These are phyloP conservation scores for Zapornia atra DNA, from an alignment of 2,113 vertebrate species.

Conservation along the genomic window DNA sequence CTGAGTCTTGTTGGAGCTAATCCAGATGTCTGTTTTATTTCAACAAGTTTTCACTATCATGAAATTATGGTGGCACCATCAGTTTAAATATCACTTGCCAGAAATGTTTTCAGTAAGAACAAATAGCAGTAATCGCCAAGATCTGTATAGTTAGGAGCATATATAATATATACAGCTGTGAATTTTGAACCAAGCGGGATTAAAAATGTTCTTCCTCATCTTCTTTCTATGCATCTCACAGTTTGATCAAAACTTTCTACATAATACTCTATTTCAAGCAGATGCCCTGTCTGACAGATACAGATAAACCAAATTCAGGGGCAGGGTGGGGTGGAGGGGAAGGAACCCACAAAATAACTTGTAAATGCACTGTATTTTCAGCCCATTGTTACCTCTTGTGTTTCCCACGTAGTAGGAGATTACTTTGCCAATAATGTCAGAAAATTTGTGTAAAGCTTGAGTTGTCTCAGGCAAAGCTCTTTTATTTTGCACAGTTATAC, in stretches of 20 bases:
- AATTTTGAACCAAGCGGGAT: background rate
- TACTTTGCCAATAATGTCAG: background rate
- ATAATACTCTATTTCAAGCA: background rate
- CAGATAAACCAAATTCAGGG: background rate
- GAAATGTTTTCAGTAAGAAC: background rate
- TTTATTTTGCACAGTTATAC: background rate
- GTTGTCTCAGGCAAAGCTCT: background rate
- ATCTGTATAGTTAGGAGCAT: background rate
- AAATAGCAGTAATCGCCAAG: background rate
- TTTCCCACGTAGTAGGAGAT: background rate
- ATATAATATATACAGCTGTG: background rate
- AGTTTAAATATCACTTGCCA: background rate
- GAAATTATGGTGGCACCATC: background rate
- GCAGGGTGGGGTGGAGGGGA: too few relatives aligned
- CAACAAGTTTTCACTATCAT: constrained; percentile 25
- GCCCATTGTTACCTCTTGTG: background rate
- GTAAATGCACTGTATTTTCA: background rate
- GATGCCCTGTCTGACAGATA: background rate
- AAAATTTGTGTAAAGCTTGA: background rate
- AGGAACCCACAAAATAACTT: background rate
- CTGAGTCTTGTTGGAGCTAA: constrained; percentile 4
- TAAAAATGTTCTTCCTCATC: background rate
- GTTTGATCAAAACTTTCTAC: background rate
- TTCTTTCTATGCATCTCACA: background rate
- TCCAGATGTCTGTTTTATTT: constrained; percentile 54